These are phyloP conservation scores for Catostylus mosaicus DNA, from an alignment of 30 jellyfish, hydroid and myxozoan genomes.

Conservation along the genomic window DNA sequence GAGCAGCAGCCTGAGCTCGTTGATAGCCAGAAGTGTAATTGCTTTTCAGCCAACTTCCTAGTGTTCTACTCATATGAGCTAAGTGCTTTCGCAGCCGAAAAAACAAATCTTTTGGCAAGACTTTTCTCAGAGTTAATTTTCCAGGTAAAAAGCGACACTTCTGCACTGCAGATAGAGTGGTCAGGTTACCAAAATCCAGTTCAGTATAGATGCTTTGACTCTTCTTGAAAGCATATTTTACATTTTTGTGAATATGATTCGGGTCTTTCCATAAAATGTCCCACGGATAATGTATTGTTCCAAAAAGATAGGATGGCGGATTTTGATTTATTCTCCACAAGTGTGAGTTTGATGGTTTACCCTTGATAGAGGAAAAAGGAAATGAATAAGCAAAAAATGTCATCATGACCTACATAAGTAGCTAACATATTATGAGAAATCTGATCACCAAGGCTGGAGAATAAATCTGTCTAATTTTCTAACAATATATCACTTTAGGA, in stretches of 20 bases:
- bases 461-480: neutral
- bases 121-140: conserved; percentile 53
- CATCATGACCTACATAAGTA: conserved; percentile 21
- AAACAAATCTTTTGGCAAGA: conserved; percentile 53
- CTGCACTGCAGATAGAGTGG: conserved; percentile 58
- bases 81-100: conserved; percentile 66
- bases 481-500: conserved; percentile 23
- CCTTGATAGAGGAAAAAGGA: conserved; percentile 39
- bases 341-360: conserved; percentile 72
- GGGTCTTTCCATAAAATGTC: conserved; percentile 79
- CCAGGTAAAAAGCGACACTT: conserved; percentile 84
- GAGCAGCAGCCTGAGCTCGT: conserved; percentile 58
- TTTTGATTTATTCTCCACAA: conserved; percentile 70
- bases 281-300: conserved; percentile 85
- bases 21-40: conserved; percentile 28
- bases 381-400: neutral
- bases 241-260: conserved; percentile 74
- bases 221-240: conserved; percentile 69
- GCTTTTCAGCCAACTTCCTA: conserved; percentile 71
- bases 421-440: neutral
- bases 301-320: conserved; percentile 85
- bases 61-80: conserved; percentile 62
- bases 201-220: conserved; percentile 71
- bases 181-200: conserved; percentile 64
- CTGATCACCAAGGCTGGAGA: neutral